phyloP scores from a whole-genome alignment of 2,888 invertebrate species.

The Lycia hirtaria region DNA sequence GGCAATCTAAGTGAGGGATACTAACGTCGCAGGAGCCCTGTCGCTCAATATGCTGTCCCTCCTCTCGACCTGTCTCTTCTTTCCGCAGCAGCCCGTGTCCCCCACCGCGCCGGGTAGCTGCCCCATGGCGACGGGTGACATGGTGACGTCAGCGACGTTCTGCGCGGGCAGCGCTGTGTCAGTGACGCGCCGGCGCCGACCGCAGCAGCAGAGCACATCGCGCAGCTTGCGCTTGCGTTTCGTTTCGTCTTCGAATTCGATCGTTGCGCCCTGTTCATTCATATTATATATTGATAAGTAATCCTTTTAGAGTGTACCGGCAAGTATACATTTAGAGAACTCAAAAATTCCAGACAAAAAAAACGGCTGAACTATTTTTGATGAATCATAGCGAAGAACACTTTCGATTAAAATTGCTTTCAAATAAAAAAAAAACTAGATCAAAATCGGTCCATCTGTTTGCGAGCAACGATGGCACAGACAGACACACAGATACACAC shows the following conservation, averaged over 20 bases:
- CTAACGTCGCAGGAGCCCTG: conserved; percentile 70
- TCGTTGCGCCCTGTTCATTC: conserved; percentile 40
- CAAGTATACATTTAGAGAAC: too few species aligned
- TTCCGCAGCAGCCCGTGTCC: conserved; percentile 72
- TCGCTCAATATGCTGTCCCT: conserved; percentile 85
- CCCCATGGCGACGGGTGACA: conserved; percentile 38
- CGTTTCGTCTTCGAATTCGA: conserved; percentile 77
- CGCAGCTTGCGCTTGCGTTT: conserved; percentile 78
- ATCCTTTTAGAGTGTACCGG: neutral
- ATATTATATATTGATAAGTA: neutral
- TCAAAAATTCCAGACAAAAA: too few species aligned
- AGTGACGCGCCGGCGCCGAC: conserved; percentile 57
- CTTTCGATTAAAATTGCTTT: too few species aligned
- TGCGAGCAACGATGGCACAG: too few species aligned
- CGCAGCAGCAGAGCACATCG: conserved; percentile 76
- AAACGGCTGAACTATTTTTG: too few species aligned
- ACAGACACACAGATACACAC: too few species aligned
- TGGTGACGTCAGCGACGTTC: conserved; percentile 46
- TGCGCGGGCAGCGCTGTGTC: conserved; percentile 49
- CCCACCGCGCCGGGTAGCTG: conserved; percentile 54
- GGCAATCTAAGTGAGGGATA: conserved; percentile 11
- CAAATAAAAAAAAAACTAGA: too few species aligned
- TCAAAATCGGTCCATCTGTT: too few species aligned
- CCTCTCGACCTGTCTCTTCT: conserved; percentile 73
- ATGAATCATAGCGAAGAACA: too few species aligned